Base-by-base conservation (phyloP, 2,113 vertebrate genomes). In the Colaptes auratus region DNA sequence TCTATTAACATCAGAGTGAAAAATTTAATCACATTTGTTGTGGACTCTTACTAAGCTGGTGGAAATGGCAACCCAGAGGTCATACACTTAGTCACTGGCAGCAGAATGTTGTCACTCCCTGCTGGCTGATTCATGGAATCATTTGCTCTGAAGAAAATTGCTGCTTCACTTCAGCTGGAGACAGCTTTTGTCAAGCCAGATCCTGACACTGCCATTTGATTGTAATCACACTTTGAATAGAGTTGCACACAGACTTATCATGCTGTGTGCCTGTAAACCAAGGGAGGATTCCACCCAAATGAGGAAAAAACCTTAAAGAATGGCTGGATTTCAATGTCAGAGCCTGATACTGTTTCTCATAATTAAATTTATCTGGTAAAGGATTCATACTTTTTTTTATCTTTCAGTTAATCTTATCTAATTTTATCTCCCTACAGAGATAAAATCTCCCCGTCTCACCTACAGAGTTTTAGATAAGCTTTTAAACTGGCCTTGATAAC, bases 81-180 rank as follows among this genome's bases (percentile, higher is more conserved):
- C 63, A 42, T 59, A 20, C 27, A 33, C 53, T 92, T 94, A 63
- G 52, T 92, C 88, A 85, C 25, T 85, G 74, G 83, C 53, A 86
- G 71, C 71, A 87, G 88, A 95, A 84, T 89, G 58, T 72, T 95
- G 93, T 93, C 90, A 76, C 86, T 96, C 88, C 82, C 86, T 94
- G 87, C 82, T 95, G 92, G 64, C 76, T 96, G 35, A 92, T 82
- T 90, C 91, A 90, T 81, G 61, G 72, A 92, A 94, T 74, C 89
- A 70, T 97, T 95, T 95, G 75, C 82, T 88, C 33, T 89, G 86
- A 74, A 86, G 91, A 88, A 78, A 90, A 74, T 46, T 93, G 87
- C 84, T 89, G 39, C 65, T 83, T 82, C 92, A 66, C 21, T 36
- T 84, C 75, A 56, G 55, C 44, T 84, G 44, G 58, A 92, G 87